Conservation (phyloP, 1,140 invertebrate genomes). For the Mizuhopecten yessoensis region DNA sequence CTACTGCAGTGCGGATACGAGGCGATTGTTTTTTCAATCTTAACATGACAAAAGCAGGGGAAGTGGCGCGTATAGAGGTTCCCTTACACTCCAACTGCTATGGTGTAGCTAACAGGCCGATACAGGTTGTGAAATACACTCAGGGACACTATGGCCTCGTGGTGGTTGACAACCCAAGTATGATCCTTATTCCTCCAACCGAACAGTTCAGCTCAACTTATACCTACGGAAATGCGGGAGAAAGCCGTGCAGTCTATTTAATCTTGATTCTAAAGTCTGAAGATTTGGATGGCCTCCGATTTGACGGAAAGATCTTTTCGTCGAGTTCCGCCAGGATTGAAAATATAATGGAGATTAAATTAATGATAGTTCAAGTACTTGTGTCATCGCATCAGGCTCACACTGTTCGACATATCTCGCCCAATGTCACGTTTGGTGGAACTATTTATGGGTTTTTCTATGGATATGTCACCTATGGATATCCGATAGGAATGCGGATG, state of each 20-base stretch:
- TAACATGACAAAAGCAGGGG: constrained; percentile 44
- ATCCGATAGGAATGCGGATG: constrained; percentile 58
- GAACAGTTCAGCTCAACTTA: constrained; percentile 72
- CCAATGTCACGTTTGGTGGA: constrained; percentile 62
- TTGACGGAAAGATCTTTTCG: constrained; percentile 59
- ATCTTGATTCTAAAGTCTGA: constrained; percentile 66
- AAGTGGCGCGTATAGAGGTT: constrained; percentile 54
- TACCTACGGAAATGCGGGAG: constrained; percentile 68
- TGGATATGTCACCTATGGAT: constrained; percentile 63
- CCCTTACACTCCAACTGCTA: constrained; percentile 43
- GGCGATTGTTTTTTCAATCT: constrained; percentile 1
- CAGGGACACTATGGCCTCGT: constrained; percentile 24
- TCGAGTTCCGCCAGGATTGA: too few relatives aligned
- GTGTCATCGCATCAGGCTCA: constrained; percentile 49
- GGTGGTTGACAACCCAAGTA: constrained; percentile 64
- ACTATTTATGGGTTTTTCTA: constrained; percentile 56
- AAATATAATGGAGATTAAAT: too few relatives aligned
- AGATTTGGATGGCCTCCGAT: constrained; percentile 55
- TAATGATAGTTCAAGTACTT: too few relatives aligned
- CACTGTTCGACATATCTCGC: constrained; percentile 60
- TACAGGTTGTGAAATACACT: constrained; percentile 61
- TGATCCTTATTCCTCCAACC: constrained; percentile 67
- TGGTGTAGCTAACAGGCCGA: constrained; percentile 46
- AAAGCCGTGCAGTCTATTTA: constrained; percentile 65
- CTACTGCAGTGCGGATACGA: constrained; percentile 35